A percentile compares a stretch with the other conserved stretches of the same genome.
Conservation (phyloP, 2,113 vertebrate species). For the Charadrius vociferus region DNA sequence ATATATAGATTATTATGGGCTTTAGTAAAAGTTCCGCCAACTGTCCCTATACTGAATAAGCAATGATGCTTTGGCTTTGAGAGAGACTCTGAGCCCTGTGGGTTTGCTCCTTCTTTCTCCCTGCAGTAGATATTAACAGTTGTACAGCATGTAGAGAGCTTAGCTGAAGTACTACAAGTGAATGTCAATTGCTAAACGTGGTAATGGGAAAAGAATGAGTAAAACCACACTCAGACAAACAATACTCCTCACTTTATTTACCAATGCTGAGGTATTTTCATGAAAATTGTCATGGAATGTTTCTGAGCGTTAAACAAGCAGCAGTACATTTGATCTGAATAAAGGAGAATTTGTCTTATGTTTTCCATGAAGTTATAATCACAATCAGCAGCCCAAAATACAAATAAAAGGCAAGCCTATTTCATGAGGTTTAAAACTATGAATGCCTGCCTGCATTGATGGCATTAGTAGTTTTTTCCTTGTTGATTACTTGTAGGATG, state of each 20-base stretch:
- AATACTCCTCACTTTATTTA: background rate
- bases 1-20: background rate
- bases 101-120: background rate
- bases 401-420: background rate
- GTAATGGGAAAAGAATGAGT: background rate
- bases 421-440: background rate
- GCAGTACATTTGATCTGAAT: background rate
- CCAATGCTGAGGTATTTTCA: background rate
- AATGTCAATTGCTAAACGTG: background rate
- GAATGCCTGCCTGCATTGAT: background rate
- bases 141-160: background rate
- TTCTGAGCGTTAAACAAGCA: background rate
- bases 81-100: background rate
- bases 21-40: constrained; percentile 6
- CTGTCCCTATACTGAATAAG: background rate
- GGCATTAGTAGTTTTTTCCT: background rate
- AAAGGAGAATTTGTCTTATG: background rate
- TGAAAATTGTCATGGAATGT: background rate
- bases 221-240: background rate
- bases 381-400: background rate
- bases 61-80: background rate
- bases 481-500: background rate
- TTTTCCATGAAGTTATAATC: background rate
- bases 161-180: background rate
- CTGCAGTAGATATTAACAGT: background rate